phyloP scores from a whole-genome alignment of 2,888 invertebrate species.

The Listrodromus nycthemerus region DNA sequence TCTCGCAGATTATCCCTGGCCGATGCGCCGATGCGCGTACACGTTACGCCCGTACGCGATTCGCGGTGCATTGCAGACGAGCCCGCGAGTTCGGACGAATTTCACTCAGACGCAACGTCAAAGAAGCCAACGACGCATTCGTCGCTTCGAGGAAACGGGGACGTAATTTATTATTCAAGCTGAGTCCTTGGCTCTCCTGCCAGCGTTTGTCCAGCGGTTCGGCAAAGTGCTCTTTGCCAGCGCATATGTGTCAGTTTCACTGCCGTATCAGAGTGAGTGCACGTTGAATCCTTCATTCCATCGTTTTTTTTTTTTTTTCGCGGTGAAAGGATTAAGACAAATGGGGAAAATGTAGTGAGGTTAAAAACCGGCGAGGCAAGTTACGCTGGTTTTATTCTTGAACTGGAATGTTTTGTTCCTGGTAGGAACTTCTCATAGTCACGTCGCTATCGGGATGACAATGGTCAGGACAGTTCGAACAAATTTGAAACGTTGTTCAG shows the following conservation, averaged over 20 bases:
- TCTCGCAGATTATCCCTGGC: constrained; percentile 53
- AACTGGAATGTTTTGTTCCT: not conserved
- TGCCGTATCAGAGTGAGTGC: not conserved
- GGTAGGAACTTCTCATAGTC: not conserved
- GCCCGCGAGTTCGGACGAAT: constrained; percentile 17
- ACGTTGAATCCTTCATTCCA: not conserved
- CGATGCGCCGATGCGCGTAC: constrained; percentile 32
- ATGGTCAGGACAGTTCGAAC: not conserved
- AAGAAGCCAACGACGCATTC: constrained; percentile 62
- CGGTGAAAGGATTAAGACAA: not conserved
- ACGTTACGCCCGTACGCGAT: constrained; percentile 16
- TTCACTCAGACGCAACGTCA: constrained; percentile 48
- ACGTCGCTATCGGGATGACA: not conserved
- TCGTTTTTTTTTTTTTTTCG: not conserved
- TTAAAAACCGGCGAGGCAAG: not conserved
- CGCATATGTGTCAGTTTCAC: constrained; percentile 1
- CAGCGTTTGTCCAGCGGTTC: constrained; percentile 8
- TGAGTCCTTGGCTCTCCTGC: constrained; percentile 19
- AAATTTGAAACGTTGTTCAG: not conserved
- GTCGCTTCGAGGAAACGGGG: constrained; percentile 44
- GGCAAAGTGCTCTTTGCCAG: constrained; percentile 4
- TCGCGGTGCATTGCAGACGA: constrained; percentile 36
- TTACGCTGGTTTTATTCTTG: not conserved
- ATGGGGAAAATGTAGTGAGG: not conserved
- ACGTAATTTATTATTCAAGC: constrained; percentile 59